A percentile compares a stretch with the other conserved stretches of the same genome.
Conservation (phyloP, 1,140 invertebrate genomes). For the Grapholita molesta region DNA sequence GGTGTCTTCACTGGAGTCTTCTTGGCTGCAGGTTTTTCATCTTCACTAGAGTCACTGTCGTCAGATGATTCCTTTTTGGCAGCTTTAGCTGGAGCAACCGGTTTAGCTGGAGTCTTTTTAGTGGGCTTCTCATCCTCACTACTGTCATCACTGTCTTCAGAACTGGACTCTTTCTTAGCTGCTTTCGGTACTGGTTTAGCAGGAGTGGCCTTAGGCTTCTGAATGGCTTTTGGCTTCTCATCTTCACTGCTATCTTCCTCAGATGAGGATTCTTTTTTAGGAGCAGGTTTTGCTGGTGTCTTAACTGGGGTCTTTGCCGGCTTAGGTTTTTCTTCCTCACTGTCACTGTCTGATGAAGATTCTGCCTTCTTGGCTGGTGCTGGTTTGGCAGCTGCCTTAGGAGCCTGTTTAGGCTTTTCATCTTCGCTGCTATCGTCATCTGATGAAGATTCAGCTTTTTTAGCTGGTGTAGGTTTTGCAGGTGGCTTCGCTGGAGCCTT, state of each 20-base stretch:
- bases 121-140: slow-evolving; percentile 19
- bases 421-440: slow-evolving; percentile 35
- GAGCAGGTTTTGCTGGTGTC: slow-evolving; percentile 21
- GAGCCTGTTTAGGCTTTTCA: slow-evolving; percentile 27
- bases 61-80: slow-evolving; percentile 17
- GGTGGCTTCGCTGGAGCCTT: slow-evolving; percentile 25
- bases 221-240: slow-evolving; percentile 20
- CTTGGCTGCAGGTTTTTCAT: slow-evolving; percentile 21
- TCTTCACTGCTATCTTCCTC: slow-evolving; percentile 47
- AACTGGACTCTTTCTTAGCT: slow-evolving; percentile 20
- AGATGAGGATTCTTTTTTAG: slow-evolving; percentile 31
- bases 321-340: slow-evolving; percentile 25
- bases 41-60: slow-evolving; percentile 20
- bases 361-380: slow-evolving; percentile 21
- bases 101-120: slow-evolving; percentile 2
- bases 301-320: slow-evolving; percentile 21
- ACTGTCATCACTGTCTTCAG: slow-evolving; percentile 20
- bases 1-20: slow-evolving; percentile 15
- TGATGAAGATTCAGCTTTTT: slow-evolving; percentile 35
- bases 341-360: slow-evolving; percentile 23
- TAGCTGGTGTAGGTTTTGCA: slow-evolving; percentile 21
- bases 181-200: slow-evolving; percentile 19
- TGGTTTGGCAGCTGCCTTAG: slow-evolving; percentile 18
- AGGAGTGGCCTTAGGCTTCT: slow-evolving; percentile 17
- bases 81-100: slow-evolving; percentile 10